Evolutionary conservation across 2,113 vertebrate genomes (phyloP).

Genomic region (Trochalopteron elliotii): DNA sequence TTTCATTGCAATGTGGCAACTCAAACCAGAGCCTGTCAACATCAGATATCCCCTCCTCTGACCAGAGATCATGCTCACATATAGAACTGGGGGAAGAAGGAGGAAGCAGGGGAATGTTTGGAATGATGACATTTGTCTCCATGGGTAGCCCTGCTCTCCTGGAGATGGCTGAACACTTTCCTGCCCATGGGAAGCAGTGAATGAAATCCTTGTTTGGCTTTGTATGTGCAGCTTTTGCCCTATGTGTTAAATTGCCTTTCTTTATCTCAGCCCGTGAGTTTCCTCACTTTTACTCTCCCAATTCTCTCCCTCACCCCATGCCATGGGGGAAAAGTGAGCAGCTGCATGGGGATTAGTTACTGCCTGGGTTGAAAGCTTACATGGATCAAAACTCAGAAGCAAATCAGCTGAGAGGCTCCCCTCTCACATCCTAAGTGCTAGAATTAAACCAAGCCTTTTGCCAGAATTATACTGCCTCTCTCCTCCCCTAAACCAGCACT

Average conservation of each 20-base stretch:
- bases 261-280: neutral
- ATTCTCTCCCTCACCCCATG: neutral
- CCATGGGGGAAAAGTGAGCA: rapidly evolving
- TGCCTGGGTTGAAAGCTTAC: neutral
- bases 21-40: neutral
- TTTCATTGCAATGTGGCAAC: neutral
- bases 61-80: neutral
- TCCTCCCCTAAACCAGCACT: neutral
- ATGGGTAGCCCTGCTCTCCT: neutral
- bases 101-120: rapidly evolving
- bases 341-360: neutral
- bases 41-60: neutral
- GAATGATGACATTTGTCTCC: neutral
- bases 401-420: neutral
- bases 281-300: neutral
- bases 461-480: rapidly evolving
- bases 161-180: neutral
- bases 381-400: neutral
- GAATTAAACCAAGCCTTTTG: neutral
- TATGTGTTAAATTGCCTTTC: neutral
- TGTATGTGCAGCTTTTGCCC: neutral
- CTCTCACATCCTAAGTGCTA: too few species aligned
- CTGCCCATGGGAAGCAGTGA: neutral
- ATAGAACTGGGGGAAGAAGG: neutral
- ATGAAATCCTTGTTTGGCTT: neutral